phyloP scores from a whole-genome alignment of 2,797 vertebrate genomes.

The Babyrousa celebensis region DNA sequence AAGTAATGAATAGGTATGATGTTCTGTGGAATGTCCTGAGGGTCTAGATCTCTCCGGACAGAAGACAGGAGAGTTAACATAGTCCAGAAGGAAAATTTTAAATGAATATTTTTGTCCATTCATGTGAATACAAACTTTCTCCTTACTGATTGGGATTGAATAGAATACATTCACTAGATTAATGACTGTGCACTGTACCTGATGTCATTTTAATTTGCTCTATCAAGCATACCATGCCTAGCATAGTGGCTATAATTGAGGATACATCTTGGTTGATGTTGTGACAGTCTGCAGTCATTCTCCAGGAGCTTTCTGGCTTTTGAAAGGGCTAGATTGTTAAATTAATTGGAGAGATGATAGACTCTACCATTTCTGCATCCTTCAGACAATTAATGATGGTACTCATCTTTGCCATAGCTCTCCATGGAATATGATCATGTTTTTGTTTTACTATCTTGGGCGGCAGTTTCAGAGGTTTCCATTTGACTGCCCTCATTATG shows the following conservation, averaged over 20 bases:
- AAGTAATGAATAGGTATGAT: background rate
- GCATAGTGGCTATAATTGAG: background rate
- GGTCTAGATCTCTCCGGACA: background rate
- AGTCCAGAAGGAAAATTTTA: background rate
- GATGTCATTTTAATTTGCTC: background rate
- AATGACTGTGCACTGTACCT: background rate
- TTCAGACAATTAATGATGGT: background rate
- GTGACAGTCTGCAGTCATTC: background rate
- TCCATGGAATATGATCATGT: background rate
- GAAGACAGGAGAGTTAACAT: background rate
- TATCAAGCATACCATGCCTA: background rate
- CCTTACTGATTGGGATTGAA: background rate
- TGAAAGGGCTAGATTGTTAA: background rate
- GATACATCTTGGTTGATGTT: background rate
- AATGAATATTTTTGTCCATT: background rate
- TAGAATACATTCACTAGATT: conserved; percentile 4
- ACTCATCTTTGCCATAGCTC: background rate
- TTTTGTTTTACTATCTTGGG: background rate
- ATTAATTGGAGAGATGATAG: background rate
- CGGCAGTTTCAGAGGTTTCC: conserved; percentile 14
- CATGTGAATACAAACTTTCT: background rate
- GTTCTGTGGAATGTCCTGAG: background rate
- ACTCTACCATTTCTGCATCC: background rate
- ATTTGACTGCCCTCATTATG: background rate
- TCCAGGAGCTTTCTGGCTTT: background rate